Base-by-base conservation (phyloP, 2,113 vertebrate genomes). In the Hippocampus abdominalis region DNA sequence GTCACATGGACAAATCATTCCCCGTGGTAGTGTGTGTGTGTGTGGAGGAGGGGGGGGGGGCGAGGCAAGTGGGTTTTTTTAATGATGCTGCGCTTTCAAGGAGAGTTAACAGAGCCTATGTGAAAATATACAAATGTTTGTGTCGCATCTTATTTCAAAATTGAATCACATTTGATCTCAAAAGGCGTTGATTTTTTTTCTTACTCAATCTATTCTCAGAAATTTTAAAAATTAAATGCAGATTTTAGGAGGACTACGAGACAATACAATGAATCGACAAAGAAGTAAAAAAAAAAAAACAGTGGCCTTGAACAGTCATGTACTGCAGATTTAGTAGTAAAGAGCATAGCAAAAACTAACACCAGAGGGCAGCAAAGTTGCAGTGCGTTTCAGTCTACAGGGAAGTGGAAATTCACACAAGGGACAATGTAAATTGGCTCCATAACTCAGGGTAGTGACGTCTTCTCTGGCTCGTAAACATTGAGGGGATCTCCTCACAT, bases 321-420 rank as follows among this genome's bases (percentile, higher is more conserved):
- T 59, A 15, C 4, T 56, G 8, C 25, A 32, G 15, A 7, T 36
- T 60, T 8, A 25, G 6, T 64, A 25, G 15, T 44, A 40, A 23
- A 1, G 20, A 12, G n/a, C 12, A 44, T 25, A 2, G 23, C 15
- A 48, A 4, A 64, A 64, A n/a, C 9, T 3, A 10, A 11, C 90
- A 86, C 84, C 64, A 87, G 90, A 81, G 87, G 86, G 86, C 79
- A 84, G 83, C 75, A 90, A 66, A 81, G 75, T 18, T 74, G 63
- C 23, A 74, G 69, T 49, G 51, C 5, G 25, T 3, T 60, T 32
- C 18, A 8, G 57, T 29, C 13, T 25, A 25, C 60, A 62, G 23
- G 72, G 80, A n/a, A 53, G 27, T 29, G 70, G 15, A 64, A 32
- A 78, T 83, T 74, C 75, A 75, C 75, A 82, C 70, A 49, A 39